Conservation (phyloP, 2,797 vertebrate genomes). For the Merluccius polli region DNA sequence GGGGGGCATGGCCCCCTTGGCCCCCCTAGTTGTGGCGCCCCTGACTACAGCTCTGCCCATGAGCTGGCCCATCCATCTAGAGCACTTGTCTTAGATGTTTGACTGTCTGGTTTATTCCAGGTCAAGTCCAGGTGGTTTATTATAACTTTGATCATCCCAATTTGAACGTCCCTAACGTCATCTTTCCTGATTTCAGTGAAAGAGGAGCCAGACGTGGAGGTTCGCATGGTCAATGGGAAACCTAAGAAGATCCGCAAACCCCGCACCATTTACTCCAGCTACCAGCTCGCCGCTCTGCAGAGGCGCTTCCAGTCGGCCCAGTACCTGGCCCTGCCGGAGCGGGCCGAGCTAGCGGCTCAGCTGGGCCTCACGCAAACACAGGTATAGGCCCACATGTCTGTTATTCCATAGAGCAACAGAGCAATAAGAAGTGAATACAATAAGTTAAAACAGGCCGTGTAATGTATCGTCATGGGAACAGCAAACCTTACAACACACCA, state of each 20-base stretch:
- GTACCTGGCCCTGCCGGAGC: constrained; percentile 88
- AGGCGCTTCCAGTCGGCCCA: constrained; percentile 90
- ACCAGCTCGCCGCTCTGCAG: constrained; percentile 88
- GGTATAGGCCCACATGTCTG: constrained; percentile 42
- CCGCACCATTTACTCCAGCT: constrained; percentile 92
- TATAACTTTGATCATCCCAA: neutral
- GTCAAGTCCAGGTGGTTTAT: neutral
- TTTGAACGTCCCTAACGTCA: neutral
- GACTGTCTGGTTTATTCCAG: neutral
- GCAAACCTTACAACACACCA: no score
- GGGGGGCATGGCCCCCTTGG: no score
- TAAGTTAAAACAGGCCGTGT: neutral
- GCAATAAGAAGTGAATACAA: neutral
- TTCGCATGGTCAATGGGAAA: constrained; percentile 91
- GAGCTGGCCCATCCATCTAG: neutral
- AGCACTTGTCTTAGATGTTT: neutral
- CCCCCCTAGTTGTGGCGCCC: no score
- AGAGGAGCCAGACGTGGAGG: constrained; percentile 87
- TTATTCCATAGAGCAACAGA: no score
- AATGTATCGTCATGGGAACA: no score
- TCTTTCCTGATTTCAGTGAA: constrained; percentile 69
- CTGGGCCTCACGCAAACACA: constrained; percentile 92
- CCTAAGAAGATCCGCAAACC: constrained; percentile 92
- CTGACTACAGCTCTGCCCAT: neutral
- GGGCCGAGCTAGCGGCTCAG: constrained; percentile 87